Evolutionary conservation across 2,888 invertebrate genomes (phyloP), one percentile per base, ranked within the genome.

Genomic region (Archips xylosteana): DNA sequence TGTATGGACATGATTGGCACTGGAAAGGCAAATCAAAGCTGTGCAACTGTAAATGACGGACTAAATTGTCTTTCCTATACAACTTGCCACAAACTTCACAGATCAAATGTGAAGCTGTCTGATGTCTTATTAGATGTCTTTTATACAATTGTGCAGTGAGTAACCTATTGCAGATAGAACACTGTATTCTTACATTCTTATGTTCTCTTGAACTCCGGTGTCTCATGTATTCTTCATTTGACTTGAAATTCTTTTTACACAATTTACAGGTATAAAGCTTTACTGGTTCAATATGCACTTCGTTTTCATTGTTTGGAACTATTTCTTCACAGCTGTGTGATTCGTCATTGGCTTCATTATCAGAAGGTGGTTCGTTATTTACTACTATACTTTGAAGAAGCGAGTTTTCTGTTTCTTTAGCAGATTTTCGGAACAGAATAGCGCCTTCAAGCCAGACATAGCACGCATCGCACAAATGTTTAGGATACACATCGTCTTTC

Each of bases 81-180:
- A 89, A 76, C 71, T 89, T 89, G 0, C 90, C 90, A 74, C 90
- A 90, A 13, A 89, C 81, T 12, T 90, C 90, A 77, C 90, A 90
- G 34, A 89, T 78, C 3, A 87, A 77, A 71, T 88, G 89, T 2
- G 86, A 81, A 23, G 82, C 78, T 4, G 84, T 81, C 69, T 83
- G 77, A 67, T 87, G 87, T 36, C 83, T 74, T 0, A 74, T 75
- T 64, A 85, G 76, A 77, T 88, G 87, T 69, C 81, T 84, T 71
- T 84, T 80, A 67, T 82, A 87, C 54, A 84, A 78, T n/a, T 83
- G 82, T 15, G 80, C 62, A 23, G 85, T 85, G 10, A 85, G 65
- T 59, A 86, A 75, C 23, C 82, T 77, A 32, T 78, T 77, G 74
- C 76, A 84, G 59, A 82, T 77, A 1, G 78, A 72, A 74, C 79